Evolutionary conservation across 2,797 vertebrate species (phyloP).

Genomic region (Cynopterus sphinx): DNA sequence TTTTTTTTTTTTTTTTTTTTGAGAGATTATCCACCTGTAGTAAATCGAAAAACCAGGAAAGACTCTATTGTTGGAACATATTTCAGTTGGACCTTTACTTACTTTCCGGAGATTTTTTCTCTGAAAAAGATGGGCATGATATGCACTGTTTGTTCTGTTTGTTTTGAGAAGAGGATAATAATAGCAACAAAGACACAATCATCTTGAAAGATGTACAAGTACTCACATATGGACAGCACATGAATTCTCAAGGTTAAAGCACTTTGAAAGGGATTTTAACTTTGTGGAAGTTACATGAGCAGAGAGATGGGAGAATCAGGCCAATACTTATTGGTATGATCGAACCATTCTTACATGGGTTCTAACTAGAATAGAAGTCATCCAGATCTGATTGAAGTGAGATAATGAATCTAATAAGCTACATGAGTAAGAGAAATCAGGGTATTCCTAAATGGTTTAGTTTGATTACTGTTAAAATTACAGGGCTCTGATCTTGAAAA

Average conservation of each 20-base stretch:
- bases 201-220: constrained; percentile 19
- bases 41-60: constrained; percentile 56
- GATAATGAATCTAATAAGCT: constrained; percentile 65
- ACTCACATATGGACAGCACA: constrained; percentile 27
- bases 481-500: not conserved
- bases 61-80: constrained; percentile 38
- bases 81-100: constrained; percentile 49
- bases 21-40: constrained; percentile 66
- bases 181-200: constrained; percentile 53
- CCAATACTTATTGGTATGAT: constrained; percentile 26
- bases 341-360: not conserved
- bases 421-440: constrained; percentile 52
- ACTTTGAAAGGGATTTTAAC: constrained; percentile 47
- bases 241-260: constrained; percentile 44
- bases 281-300: constrained; percentile 21
- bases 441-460: constrained; percentile 62
- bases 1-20: constrained; percentile 50
- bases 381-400: constrained; percentile 43
- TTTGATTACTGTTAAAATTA: constrained; percentile 47
- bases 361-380: constrained; percentile 29
- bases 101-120: constrained; percentile 58
- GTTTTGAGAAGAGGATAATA: constrained; percentile 55
- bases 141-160: constrained; percentile 24
- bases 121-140: constrained; percentile 8
- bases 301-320: not conserved